These are phyloP conservation scores for Luidia sarsii DNA, from an alignment of 53 echinoderm and acorn worm genomes.

Conservation along the genomic window DNA sequence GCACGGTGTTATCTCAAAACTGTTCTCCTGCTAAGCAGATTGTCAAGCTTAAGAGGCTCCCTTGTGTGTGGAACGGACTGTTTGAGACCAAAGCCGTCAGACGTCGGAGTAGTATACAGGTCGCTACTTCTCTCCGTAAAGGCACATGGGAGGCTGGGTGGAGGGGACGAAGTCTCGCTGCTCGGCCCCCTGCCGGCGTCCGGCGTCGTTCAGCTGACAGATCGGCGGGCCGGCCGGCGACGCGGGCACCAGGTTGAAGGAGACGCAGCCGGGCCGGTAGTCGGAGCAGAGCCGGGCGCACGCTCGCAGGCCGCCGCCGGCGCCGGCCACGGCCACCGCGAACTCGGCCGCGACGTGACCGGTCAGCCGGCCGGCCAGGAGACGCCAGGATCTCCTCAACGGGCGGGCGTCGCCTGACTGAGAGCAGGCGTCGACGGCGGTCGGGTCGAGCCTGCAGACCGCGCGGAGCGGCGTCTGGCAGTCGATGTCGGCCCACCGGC, in stretches of 20 bases:
- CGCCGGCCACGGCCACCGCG: not conserved
- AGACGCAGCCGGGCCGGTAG: slow-evolving; percentile 4
- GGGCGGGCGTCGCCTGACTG: not conserved
- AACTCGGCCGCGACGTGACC: slow-evolving; percentile 11
- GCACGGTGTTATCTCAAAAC: no score
- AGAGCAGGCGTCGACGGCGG: no score
- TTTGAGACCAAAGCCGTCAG: no score
- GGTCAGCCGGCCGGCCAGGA: slow-evolving; percentile 3
- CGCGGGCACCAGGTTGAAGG: slow-evolving; percentile 8
- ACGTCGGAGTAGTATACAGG: no score
- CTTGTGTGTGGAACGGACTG: no score
- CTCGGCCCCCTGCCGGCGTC: not conserved
- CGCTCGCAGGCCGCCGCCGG: not conserved
- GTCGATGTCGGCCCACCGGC: not conserved
- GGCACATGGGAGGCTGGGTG: slow-evolving; percentile 3
- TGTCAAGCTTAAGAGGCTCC: no score
- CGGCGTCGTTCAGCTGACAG: slow-evolving; percentile 29
- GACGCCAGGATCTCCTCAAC: slow-evolving; percentile 1
- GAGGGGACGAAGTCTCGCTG: not conserved
- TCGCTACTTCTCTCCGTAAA: slow-evolving; percentile 25
- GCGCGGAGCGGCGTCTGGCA: not conserved
- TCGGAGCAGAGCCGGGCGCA: slow-evolving; percentile 17
- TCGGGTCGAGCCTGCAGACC: not conserved
- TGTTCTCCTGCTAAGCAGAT: no score
- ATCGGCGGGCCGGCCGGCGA: not conserved